These are phyloP conservation scores for Polydrusus cervinus DNA, from an alignment of 2,888 invertebrate genomes.

Conservation along the genomic window DNA sequence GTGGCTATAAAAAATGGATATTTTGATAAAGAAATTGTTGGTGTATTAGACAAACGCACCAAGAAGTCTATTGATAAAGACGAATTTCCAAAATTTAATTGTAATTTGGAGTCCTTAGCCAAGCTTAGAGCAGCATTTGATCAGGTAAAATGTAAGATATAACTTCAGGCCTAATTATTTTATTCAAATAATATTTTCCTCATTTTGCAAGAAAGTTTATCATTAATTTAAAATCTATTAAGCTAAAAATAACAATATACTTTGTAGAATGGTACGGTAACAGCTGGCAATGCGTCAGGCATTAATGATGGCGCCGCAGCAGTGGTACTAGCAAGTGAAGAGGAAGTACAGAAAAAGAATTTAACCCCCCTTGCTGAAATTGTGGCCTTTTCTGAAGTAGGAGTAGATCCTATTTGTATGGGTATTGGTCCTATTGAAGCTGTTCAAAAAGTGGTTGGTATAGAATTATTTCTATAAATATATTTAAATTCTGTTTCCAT, in stretches of 20 bases:
- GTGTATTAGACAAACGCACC: slow-evolving; percentile 71
- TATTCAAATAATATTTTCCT: not conserved
- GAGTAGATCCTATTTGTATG: slow-evolving; percentile 87
- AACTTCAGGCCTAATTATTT: not conserved
- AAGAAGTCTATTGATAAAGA: slow-evolving; percentile 74
- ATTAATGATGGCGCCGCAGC: slow-evolving; percentile 94
- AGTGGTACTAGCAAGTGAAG: slow-evolving; percentile 81
- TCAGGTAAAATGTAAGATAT: slow-evolving; percentile 57
- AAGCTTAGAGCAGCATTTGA: slow-evolving; percentile 80
- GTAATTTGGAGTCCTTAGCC: slow-evolving; percentile 76
- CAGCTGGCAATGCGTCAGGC: slow-evolving; percentile 86
- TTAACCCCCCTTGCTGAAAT: slow-evolving; percentile 82
- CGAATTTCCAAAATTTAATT: slow-evolving; percentile 80
- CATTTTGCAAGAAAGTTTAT: no score
- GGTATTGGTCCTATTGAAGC: slow-evolving; percentile 86
- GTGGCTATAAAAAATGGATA: slow-evolving; percentile 76
- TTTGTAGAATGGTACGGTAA: slow-evolving; percentile 78
- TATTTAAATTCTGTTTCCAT: not conserved
- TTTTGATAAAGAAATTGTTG: slow-evolving; percentile 83
- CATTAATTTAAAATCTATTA: no score
- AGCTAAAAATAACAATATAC: no score
- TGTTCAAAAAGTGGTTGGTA: slow-evolving; percentile 78
- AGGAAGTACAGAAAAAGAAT: slow-evolving; percentile 74
- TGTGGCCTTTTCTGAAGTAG: slow-evolving; percentile 84
- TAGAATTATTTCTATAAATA: not conserved